Evolutionary conservation across 2,797 vertebrate species (phyloP), one percentile per base, ranked within the genome.

Genomic region (Acanthiza pusilla): DNA sequence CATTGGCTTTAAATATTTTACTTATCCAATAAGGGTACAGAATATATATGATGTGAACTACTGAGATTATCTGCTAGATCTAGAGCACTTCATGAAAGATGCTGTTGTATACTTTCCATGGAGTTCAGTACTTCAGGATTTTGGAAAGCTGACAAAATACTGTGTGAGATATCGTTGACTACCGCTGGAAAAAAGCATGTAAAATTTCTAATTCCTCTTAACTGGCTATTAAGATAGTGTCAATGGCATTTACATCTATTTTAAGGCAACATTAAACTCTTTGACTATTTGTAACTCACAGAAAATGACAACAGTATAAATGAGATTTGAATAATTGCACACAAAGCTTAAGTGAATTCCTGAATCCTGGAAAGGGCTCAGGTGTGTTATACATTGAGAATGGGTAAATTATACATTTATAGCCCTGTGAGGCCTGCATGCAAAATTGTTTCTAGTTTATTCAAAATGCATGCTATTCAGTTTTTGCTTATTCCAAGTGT

Each of bases 401-500:
- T 48, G 26, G 22, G 6, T 79, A 84, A 94, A 43, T 89, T 75
- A 36, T 55, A 51, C 22, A 63, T 90, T 81, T 90, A 81, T 20
- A 38, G 10, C 15, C 11, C 9, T 72, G 77, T 74, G 57, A 96
- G 74, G 21, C 47, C 61, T 85, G 53, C 17, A 95, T 62, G 75
- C 12, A 91, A 79, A 95, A 85, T 60, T 94, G 57, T 93, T 96
- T 93, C 20, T 71, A 57, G 57, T 76, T 62, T 74, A 90, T 93
- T 96, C 86, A 92, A 95, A 92, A 82, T 91, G 22, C 38, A 81
- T 60, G 6, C 34, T 96, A 76, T 96, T 94, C 88, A 85, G 53
- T 92, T 97, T 97, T 63, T 94, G 58, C 84, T 95, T 92, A 86
- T 72, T 65, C 79, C 74, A 91, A 94, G 26, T 53, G 89, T 97